phyloP scores from a whole-genome alignment of 2,888 invertebrate species.

The Cheilosia soror region DNA sequence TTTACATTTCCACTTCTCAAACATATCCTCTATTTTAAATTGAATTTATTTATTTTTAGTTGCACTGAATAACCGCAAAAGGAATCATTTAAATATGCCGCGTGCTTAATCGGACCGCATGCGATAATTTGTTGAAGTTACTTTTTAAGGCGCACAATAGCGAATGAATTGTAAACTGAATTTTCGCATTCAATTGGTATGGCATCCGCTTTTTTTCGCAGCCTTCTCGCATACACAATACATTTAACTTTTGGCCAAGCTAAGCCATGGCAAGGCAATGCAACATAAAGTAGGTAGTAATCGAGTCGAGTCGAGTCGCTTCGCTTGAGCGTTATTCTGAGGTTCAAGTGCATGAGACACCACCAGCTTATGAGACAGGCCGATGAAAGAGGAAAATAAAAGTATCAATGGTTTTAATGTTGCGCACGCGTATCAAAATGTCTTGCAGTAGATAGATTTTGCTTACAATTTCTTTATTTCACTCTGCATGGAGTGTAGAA shows the following conservation, averaged over 20 bases:
- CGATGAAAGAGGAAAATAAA: slow-evolving; percentile 48
- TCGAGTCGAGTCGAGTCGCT: not conserved
- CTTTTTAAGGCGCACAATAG: slow-evolving; percentile 62
- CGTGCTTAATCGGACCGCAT: slow-evolving; percentile 15
- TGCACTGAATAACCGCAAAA: not conserved
- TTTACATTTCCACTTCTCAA: slow-evolving; percentile 69
- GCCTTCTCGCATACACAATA: slow-evolving; percentile 26
- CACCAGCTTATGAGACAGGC: not conserved
- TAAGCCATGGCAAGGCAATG: slow-evolving; percentile 40
- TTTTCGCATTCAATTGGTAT: slow-evolving; percentile 55
- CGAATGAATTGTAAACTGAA: slow-evolving; percentile 67
- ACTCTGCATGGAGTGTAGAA: not conserved
- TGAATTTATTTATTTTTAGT: not conserved
- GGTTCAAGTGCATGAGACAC: slow-evolving; percentile 63
- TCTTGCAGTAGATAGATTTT: slow-evolving; percentile 16
- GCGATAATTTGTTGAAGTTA: slow-evolving; percentile 34
- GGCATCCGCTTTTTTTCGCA: slow-evolving; percentile 12
- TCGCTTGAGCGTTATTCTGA: slow-evolving; percentile 56
- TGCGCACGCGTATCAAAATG: slow-evolving; percentile 46
- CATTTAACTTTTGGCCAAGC: slow-evolving; percentile 6
- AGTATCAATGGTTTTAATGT: slow-evolving; percentile 29
- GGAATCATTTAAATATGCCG: slow-evolving; percentile 1
- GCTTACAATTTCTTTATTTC: slow-evolving; percentile 16
- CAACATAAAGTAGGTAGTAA: slow-evolving; percentile 36
- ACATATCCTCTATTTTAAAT: slow-evolving; percentile 36